Base-by-base conservation (phyloP, 2,888 invertebrate species). In the Drosophila silvestris region DNA sequence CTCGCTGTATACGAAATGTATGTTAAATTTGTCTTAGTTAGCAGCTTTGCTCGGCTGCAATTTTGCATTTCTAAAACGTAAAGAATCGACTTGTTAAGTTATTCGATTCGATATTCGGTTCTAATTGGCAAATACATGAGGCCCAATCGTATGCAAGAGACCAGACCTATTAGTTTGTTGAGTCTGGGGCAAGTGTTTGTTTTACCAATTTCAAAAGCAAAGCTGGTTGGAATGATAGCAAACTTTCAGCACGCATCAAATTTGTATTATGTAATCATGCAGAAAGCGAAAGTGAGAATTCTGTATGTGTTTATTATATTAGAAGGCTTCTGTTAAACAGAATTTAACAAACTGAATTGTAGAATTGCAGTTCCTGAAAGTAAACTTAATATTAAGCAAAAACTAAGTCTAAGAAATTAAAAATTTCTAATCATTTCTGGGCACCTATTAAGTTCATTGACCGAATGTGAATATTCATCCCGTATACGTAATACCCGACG, bases 231-330 rank as follows among this genome's bases (percentile, higher is more conserved):
- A 16, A 26, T 30, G 10, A 33, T 47, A 4, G 14, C 33, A 14
- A 52, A 14, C 22, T 47, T 12, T 26, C n/a, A 41, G 28, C n/a
- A 16, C 5, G 10, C 22, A 56, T 50, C 1, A 14, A 44, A 7
- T 59, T 32, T 62, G 26, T 26, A n/a, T 77, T 81, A 74, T 79
- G 74, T 63, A 85, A 88, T 56, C 26, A 7, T 58, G 41, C 62
- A 41, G 74, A 88, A 89, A 85, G 57, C 57, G 86, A 85, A 85
- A 85, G 89, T 86, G 85, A 69, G 76, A 85, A 62, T 74, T 68
- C 51, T 56, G 28, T 60, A 56, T 70, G 56, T 57, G 61, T 69
- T 61, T 37, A 54, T 68, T 56, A 39, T 54, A 70, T 79, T 83
- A 77, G 52, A 71, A 52, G n/a, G n/a, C 28, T 35, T 26, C 32